phyloP scores from a whole-genome alignment of 2,888 invertebrate species.

The Drosophila koepferae region DNA sequence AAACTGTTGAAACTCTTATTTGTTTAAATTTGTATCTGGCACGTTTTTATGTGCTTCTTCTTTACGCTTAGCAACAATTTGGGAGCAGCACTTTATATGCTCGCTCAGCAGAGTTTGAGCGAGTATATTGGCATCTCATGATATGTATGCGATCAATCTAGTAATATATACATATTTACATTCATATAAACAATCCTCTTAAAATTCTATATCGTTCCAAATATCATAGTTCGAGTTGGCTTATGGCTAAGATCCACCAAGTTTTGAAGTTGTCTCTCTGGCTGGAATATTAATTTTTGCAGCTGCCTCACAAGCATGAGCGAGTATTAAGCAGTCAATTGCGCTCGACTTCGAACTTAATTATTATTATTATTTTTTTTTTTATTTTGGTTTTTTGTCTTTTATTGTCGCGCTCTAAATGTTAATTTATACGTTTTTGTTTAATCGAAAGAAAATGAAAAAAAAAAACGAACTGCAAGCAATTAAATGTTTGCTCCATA shows the following conservation, averaged over 20 bases:
- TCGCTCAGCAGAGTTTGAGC: background rate
- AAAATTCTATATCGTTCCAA: no score
- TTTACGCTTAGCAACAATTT: conserved; percentile 14
- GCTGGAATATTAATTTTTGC: no score
- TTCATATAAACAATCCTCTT: no score
- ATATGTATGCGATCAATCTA: no score
- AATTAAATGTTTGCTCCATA: conserved; percentile 45
- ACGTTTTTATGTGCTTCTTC: conserved; percentile 68
- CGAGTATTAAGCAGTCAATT: background rate
- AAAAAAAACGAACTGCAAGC: conserved; percentile 11
- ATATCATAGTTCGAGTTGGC: no score
- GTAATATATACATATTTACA: no score
- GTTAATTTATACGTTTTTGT: conserved; percentile 43
- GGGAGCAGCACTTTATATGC: background rate
- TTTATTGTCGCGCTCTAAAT: conserved; percentile 27
- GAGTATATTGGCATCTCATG: background rate
- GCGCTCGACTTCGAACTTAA: no score
- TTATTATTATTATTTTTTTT: background rate
- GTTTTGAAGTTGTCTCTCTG: background rate
- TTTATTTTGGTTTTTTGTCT: conserved; percentile 3
- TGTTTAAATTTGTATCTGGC: conserved; percentile 50
- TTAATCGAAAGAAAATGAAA: conserved; percentile 1
- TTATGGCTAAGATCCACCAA: background rate
- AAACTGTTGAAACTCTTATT: conserved; percentile 33
- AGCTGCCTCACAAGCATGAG: background rate